Evolutionary conservation across 2,888 invertebrate genomes (phyloP), one percentile per base, ranked within the genome.

Genomic region (Ophioninae sp.): DNA sequence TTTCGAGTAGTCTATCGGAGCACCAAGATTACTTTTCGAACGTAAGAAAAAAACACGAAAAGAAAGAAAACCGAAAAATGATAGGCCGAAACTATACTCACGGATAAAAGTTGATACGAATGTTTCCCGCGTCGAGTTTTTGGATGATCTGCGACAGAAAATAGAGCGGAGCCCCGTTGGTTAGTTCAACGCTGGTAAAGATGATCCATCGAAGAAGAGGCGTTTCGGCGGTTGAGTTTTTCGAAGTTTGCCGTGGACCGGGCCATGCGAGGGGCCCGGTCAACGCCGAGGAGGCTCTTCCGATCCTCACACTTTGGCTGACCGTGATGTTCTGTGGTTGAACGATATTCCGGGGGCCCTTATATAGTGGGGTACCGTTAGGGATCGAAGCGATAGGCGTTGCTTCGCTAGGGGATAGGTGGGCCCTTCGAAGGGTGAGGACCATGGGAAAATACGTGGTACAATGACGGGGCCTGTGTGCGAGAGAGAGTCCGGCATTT

Each of bases 1-100:
- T 92, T 92, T 92, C 86, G 90, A 89, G 87, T 92, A 92, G 89
- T 92, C 92, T 91, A 92, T 92, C 92, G 90, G 90, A 89, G 90
- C 92, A 92, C 92, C 91, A 92, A 92, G 89, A 92, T 86, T 90
- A 87, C 85, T 80, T 59, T 44, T 76, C 23, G n/a, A 67, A 8
- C 41, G 30, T 39, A 68, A 74, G 61, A 80, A 77, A 73, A 83
- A 83, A 87, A 61, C 2, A 77, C 69, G 82, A 82, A 87, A 68
- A 8, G 88, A 89, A 50, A 50, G 13, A 50, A 50, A 50, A 50
- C 50, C 13, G 50, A 50, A 50, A 50, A 50, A 50, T 50, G 13
- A 50, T 50, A 50, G 50, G 89, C 90, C 89, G 89, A 91, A 92
- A 92, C 86, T 86, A 88, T 87, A 91, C 92, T 92, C 92, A 92